These are phyloP conservation scores for Stegodyphus mimosarum DNA, from an alignment of 1,140 invertebrate genomes.

Conservation along the genomic window DNA sequence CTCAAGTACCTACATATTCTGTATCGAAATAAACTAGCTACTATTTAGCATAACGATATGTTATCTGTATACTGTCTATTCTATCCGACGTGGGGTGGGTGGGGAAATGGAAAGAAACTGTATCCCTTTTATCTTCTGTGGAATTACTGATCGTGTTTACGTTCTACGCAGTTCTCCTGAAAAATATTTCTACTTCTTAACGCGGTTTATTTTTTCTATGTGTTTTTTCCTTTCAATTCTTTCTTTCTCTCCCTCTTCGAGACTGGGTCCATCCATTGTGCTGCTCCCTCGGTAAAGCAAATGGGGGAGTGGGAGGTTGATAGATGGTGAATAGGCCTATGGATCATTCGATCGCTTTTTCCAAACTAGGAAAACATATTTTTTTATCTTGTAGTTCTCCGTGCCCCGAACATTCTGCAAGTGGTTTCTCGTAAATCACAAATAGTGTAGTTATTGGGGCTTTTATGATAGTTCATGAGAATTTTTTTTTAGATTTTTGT, in stretches of 20 bases:
- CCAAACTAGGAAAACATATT: constrained; percentile 47
- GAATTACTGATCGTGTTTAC: constrained; percentile 58
- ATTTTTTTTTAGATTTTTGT: constrained; percentile 38
- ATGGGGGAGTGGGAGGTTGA: constrained; percentile 24
- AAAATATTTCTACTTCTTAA: constrained; percentile 60
- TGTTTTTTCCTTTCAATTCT: neutral
- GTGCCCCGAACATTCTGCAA: constrained; percentile 49
- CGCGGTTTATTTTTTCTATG: constrained; percentile 32
- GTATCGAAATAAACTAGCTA: too few relatives aligned
- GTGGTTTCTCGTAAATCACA: constrained; percentile 57
- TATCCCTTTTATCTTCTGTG: constrained; percentile 46
- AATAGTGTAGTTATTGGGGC: constrained; percentile 58
- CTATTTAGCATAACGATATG: too few relatives aligned
- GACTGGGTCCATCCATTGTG: constrained; percentile 50
- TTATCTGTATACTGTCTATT: constrained; percentile 34
- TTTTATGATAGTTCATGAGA: constrained; percentile 58
- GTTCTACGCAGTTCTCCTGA: constrained; percentile 30
- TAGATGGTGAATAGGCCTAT: constrained; percentile 59
- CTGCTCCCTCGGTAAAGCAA: constrained; percentile 50
- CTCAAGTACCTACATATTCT: too few relatives aligned
- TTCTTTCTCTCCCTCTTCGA: constrained; percentile 29
- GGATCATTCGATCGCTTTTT: constrained; percentile 57
- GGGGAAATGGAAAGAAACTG: constrained; percentile 18
- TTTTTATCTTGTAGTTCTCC: constrained; percentile 20
- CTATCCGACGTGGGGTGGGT: constrained; percentile 3